Base-by-base conservation (phyloP, 2,888 invertebrate genomes). In the Notodromas monacha region DNA sequence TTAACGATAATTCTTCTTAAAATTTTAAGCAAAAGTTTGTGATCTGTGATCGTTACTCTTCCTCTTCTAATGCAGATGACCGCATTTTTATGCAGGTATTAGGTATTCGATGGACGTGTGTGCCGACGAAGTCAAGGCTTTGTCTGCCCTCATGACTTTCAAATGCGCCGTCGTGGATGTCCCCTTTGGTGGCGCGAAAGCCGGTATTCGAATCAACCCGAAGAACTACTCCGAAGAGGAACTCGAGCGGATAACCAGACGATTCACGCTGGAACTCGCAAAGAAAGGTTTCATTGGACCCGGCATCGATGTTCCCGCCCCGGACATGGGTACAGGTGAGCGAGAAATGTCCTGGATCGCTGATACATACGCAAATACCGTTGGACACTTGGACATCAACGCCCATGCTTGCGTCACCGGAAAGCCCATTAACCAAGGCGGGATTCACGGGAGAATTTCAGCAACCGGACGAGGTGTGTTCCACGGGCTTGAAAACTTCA, bases 341-440 rank as follows among this genome's bases (percentile, higher is more conserved):
- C 21, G 21, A 6, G 21, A 21, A 21, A 21, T 21, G 21, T 21
- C 21, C n/a, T 21, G 21, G 21, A 21, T 21, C n/a, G n/a, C n/a
- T 6, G 21, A 21, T 21, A 21, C 21, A 8, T 21, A 21, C n/a
- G 21, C n/a, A 6, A n/a, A n/a, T n/a, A 21, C n/a, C 8, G n/a
- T 21, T 6, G n/a, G n/a, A 21, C 72, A 66, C 49, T 60, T 66
- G 43, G 84, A 89, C 46, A 73, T 92, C 45, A 89, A 96, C 51
- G 74, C 84, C 12, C 68, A 77, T 46, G 92, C 84, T 10, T 89
- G 86, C 51, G 77, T 86, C 30, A 92, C 92, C 4, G 92, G 92
- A 21, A 92, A 92, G 48, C 89, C 89, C 4, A 81, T 92, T 43
- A 79, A 84, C 47, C 52, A 70, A 43, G 89, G 92, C 38, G 92